phyloP scores from a whole-genome alignment of 2,797 vertebrate genomes.

The Chrysocyon brachyurus region DNA sequence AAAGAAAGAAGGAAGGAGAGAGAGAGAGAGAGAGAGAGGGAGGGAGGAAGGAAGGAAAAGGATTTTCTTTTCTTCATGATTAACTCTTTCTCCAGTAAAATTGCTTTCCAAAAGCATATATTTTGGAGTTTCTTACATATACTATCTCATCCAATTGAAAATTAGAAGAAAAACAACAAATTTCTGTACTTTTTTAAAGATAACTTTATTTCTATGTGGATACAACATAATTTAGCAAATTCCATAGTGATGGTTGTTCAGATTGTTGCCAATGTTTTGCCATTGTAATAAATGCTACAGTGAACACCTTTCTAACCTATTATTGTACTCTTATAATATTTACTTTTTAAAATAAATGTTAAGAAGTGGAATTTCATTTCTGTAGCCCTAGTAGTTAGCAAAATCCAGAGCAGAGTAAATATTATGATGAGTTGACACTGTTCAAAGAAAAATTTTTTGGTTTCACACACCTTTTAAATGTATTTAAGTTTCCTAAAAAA shows the following conservation, averaged over 20 bases:
- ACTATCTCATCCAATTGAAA: neutral
- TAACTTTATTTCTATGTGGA: neutral
- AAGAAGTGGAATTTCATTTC: slow-evolving; percentile 23
- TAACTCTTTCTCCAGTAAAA: neutral
- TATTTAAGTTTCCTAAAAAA: slow-evolving; percentile 48
- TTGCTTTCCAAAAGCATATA: neutral
- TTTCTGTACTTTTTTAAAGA: neutral
- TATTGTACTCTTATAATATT: neutral
- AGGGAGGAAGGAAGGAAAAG: no score
- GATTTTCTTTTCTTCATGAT: neutral
- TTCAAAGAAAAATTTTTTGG: neutral
- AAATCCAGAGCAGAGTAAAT: neutral
- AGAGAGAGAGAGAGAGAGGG: no score
- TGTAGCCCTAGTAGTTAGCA: neutral
- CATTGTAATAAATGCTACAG: neutral
- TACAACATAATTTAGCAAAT: slow-evolving; percentile 18
- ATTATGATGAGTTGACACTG: neutral
- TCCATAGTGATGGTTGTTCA: neutral
- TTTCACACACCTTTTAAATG: slow-evolving; percentile 19
- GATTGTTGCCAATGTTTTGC: neutral
- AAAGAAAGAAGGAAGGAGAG: accelerated
- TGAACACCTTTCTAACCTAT: neutral
- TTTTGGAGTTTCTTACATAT: slow-evolving; percentile 22
- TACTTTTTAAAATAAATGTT: slow-evolving; percentile 22
- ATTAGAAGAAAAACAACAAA: neutral